These are phyloP conservation scores for Misgurnus anguillicaudatus DNA, from an alignment of 2,113 vertebrate genomes.

Conservation along the genomic window DNA sequence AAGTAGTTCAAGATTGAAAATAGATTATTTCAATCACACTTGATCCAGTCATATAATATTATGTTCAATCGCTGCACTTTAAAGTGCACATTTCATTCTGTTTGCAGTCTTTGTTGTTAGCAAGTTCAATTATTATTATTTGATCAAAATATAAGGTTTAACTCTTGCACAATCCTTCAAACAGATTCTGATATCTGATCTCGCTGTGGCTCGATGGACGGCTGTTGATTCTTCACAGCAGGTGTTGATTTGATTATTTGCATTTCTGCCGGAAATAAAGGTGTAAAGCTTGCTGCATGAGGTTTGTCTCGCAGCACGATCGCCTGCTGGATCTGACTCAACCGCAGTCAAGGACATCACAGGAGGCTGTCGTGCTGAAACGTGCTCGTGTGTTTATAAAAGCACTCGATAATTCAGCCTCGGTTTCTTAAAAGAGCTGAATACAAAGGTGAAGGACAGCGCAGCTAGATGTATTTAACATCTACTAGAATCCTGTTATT, in stretches of 20 bases:
- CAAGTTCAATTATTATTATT: background rate
- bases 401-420: too few relatives aligned
- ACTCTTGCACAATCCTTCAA: background rate
- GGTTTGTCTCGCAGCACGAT: background rate
- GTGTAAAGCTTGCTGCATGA: background rate
- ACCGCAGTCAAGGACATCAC: conserved; percentile 17
- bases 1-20: too few relatives aligned
- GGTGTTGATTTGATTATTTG: background rate
- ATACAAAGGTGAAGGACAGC: background rate
- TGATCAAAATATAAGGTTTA: background rate
- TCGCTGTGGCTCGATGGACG: background rate
- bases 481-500: too few relatives aligned
- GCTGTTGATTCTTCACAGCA: background rate
- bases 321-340: conserved; percentile 4
- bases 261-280: conserved; percentile 7
- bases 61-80: too few relatives aligned
- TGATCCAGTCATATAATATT: too few relatives aligned
- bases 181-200: background rate
- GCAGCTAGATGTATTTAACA: background rate
- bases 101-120: background rate
- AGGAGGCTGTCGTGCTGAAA: background rate
- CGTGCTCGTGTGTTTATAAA: background rate
- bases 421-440: background rate
- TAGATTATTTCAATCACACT: too few relatives aligned
- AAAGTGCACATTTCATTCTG: background rate